Evolutionary conservation across 2,113 vertebrate genomes (phyloP).

Genomic region (Onychostoma macrolepis): DNA sequence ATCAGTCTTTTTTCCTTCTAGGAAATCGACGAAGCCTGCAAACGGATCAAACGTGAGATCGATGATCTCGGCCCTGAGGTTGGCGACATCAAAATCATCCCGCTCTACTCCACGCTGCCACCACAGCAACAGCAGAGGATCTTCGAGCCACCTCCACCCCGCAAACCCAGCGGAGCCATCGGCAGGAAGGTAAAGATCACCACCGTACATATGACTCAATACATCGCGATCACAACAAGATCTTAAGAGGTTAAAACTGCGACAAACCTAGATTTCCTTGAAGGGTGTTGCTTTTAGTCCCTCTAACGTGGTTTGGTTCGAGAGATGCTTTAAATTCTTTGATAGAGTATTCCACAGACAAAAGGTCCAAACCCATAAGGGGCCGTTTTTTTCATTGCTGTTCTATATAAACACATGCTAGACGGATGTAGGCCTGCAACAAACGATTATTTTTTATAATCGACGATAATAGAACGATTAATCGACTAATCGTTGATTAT

Average conservation of each 20-base stretch:
- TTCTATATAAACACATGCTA: too few species aligned
- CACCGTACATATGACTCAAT: constrained; percentile 12
- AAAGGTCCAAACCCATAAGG: not conserved
- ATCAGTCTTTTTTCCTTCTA: constrained; percentile 66
- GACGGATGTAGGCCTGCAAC: too few species aligned
- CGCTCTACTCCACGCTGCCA: constrained; percentile 93
- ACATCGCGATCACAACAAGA: not conserved
- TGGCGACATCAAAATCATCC: constrained; percentile 98
- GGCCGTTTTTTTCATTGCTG: too few species aligned
- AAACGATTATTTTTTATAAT: too few species aligned
- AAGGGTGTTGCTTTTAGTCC: not conserved
- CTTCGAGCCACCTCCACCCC: constrained; percentile 95
- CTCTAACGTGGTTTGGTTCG: not conserved
- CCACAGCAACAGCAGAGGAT: constrained; percentile 96
- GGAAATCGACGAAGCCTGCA: constrained; percentile 98
- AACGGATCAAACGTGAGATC: constrained; percentile 95
- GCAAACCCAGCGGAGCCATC: constrained; percentile 91
- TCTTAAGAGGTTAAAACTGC: not conserved
- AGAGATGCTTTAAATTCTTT: not conserved
- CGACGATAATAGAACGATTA: too few species aligned
- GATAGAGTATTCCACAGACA: not conserved
- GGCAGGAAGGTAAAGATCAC: constrained; percentile 87
- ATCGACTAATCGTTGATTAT: too few species aligned
- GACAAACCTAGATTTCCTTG: not conserved
- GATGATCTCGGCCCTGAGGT: constrained; percentile 95